These are phyloP conservation scores for Paratilapia polleni DNA, from an alignment of 2,113 vertebrate species.

Conservation along the genomic window DNA sequence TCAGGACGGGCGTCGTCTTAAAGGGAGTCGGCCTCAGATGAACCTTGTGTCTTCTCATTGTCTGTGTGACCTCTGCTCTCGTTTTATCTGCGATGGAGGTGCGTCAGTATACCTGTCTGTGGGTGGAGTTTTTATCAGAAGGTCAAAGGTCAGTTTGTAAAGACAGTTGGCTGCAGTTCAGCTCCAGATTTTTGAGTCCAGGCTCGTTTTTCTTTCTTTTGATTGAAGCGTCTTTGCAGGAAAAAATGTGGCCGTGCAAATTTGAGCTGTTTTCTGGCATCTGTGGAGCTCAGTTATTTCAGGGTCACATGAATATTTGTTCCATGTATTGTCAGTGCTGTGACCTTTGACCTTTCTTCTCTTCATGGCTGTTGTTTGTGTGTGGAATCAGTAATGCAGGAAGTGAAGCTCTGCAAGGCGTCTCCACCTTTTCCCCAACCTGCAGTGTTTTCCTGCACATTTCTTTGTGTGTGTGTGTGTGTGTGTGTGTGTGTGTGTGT, in stretches of 20 bases:
- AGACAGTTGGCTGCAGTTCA: not conserved
- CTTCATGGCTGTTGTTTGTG: not conserved
- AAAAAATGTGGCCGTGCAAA: not conserved
- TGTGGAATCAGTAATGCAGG: not conserved
- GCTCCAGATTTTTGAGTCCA: not conserved
- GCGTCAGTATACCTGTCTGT: not conserved
- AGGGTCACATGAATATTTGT: conserved; percentile 39
- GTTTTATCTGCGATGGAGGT: not conserved
- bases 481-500: conserved; percentile 13
- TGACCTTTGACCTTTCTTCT: conserved; percentile 14
- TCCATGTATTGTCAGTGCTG: conserved; percentile 43
- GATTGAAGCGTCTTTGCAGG: no score
- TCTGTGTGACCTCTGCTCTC: not conserved
- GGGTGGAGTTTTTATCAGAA: not conserved
- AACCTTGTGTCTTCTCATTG: not conserved
- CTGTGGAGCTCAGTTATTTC: not conserved
- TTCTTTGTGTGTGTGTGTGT: not conserved
- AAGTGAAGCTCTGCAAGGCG: conserved; percentile 6
- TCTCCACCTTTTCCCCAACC: not conserved
- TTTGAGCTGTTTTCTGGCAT: not conserved
- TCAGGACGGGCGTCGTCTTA: not conserved
- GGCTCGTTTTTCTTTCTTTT: not conserved
- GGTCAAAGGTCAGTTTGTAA: not conserved
- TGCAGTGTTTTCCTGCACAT: not conserved
- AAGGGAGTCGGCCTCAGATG: not conserved